A percentile compares a stretch with the other conserved stretches of the same genome.
phyloP scores from a whole-genome alignment of 2,888 invertebrate species.

The Mythimna impura region DNA sequence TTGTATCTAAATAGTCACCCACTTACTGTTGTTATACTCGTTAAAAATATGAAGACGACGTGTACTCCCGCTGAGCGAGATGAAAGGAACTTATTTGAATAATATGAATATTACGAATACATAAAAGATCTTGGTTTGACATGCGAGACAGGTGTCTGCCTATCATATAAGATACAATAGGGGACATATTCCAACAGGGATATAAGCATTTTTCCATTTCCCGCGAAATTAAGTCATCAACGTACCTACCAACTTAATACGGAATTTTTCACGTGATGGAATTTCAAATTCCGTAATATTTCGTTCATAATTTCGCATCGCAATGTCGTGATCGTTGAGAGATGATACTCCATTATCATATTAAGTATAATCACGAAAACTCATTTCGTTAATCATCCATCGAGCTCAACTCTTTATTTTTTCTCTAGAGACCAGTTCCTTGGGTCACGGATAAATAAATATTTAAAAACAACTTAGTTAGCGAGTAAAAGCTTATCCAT shows the following conservation, averaged over 20 bases:
- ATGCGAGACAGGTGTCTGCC: constrained; percentile 42
- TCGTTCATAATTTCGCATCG: constrained; percentile 30
- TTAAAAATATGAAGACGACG: constrained; percentile 39
- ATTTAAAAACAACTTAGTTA: constrained; percentile 42
- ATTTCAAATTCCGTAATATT: constrained; percentile 40
- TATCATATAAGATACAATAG: constrained; percentile 29
- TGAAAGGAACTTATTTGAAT: constrained; percentile 46
- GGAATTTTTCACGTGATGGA: constrained; percentile 11
- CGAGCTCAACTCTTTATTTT: constrained; percentile 35
- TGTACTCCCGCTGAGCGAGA: constrained; percentile 19
- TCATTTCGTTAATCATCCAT: constrained; percentile 55
- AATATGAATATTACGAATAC: constrained; percentile 48
- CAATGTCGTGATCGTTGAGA: constrained; percentile 35
- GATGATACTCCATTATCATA: constrained; percentile 41
- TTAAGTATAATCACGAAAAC: constrained; percentile 51
- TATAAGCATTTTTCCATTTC: constrained; percentile 27
- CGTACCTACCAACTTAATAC: constrained; percentile 6
- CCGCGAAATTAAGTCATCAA: constrained; percentile 21
- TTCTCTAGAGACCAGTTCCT: constrained; percentile 46
- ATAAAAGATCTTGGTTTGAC: constrained; percentile 37
- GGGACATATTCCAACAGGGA: constrained; percentile 20
- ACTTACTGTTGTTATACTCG: constrained; percentile 2
- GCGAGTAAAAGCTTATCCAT: constrained; percentile 13
- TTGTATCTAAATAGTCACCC: constrained; percentile 28
- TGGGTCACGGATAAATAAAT: constrained; percentile 53